phyloP scores from a whole-genome alignment of 2,797 vertebrate species.

The Staurois parvus region DNA sequence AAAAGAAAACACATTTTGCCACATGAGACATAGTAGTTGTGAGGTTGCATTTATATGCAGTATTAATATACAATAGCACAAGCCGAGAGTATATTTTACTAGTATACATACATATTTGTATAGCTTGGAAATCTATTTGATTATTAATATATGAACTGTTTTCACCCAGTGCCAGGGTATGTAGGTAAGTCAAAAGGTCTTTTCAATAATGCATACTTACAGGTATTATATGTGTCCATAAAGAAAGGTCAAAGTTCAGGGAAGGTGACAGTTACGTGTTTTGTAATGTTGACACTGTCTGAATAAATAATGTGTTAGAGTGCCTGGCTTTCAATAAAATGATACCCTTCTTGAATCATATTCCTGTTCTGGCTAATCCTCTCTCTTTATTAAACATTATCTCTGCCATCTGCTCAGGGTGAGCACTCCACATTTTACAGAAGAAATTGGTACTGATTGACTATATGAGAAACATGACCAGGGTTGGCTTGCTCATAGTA shows the following conservation, averaged over 20 bases:
- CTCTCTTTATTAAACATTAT: conserved; percentile 84
- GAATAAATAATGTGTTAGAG: conserved; percentile 75
- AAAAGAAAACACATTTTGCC: background rate
- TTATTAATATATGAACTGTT: conserved; percentile 73
- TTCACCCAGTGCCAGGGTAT: conserved; percentile 66
- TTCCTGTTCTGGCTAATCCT: conserved; percentile 73
- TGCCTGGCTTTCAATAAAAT: conserved; percentile 77
- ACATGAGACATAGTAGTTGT: background rate
- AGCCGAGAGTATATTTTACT: conserved; percentile 66
- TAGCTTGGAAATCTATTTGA: conserved; percentile 65
- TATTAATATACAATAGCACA: conserved; percentile 5
- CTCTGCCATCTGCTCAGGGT: conserved; percentile 80
- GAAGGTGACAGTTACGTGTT: conserved; percentile 68
- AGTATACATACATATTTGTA: conserved; percentile 17
- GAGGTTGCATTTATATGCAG: background rate
- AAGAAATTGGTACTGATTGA: conserved; percentile 74
- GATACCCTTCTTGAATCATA: conserved; percentile 65
- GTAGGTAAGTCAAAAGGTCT: conserved; percentile 69
- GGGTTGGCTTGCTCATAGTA: conserved; percentile 73
- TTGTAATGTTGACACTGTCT: conserved; percentile 72
- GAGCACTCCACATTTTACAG: conserved; percentile 72
- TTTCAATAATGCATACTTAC: conserved; percentile 64
- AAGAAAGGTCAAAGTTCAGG: conserved; percentile 67
- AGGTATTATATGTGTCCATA: conserved; percentile 63
- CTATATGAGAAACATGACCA: conserved; percentile 77